Base-by-base conservation (phyloP, 2,888 invertebrate genomes). In the Philonicus albiceps region DNA sequence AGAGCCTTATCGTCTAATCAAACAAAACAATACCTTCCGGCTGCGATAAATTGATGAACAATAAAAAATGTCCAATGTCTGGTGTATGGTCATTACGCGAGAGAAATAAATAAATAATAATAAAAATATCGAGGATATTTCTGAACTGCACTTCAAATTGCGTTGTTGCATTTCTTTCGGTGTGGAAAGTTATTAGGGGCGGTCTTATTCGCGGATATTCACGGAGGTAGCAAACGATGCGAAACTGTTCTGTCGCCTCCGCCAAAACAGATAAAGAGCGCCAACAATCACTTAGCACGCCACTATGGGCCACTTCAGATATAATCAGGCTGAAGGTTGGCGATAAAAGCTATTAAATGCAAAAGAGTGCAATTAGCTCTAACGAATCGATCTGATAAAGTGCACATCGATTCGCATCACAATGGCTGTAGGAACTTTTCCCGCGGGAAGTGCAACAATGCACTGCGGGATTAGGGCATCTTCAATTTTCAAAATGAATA, bases 301-400 rank as follows among this genome's bases (percentile, higher is more conserved):
- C 78, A 78, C 78, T 30, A 78, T 30, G 53, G 64, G 64, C 55
- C 49, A 81, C 81, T 81, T 81, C 64, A 81, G 53, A 34, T 81
- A n/a, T 81, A 81, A 81, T 81, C 81, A 81, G n/a, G 81, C 31
- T 81, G 55, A 37, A 37, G 81, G 64, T 53, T 81, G 81, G 81
- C 19, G 81, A 81, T 64, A 64, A 81, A 49, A 78, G 55, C 34
- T 55, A 55, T 81, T 37, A 53, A 74, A n/a, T 81, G 55, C 81
- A 55, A 53, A 22, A 2, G 64, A 81, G 55, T 81, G 81, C 81
- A 81, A 81, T 81, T 81, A 81, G 81, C 55, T 81, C 55, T 55
- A 81, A 81, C 81, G 81, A 81, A 81, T 13, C 81, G 19, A 81
- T 64, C 31, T 34, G 55, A 55, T 81, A 81, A n/a, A 64, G 81